phyloP scores from a whole-genome alignment of 1,140 invertebrate genomes.

The Zaprionus capensis region DNA sequence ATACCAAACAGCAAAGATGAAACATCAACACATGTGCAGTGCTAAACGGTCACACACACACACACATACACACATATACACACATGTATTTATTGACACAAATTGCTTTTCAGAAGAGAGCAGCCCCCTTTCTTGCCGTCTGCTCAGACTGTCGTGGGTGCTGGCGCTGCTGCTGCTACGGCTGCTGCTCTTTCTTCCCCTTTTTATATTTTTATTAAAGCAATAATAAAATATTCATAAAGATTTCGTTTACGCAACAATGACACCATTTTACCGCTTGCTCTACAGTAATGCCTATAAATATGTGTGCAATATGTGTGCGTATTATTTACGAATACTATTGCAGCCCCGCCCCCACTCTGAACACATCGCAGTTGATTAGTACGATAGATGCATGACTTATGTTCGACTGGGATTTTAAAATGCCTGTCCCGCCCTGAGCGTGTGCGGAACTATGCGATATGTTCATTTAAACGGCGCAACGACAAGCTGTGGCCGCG shows the following conservation, averaged over 20 bases:
- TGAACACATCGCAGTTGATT: slow-evolving; percentile 51
- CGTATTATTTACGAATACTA: slow-evolving; percentile 29
- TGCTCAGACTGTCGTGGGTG: slow-evolving; percentile 1
- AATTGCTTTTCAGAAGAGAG: slow-evolving; percentile 67
- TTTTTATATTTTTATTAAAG: slow-evolving; percentile 65
- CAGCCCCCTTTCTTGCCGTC: slow-evolving; percentile 9
- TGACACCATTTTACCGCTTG: slow-evolving; percentile 51
- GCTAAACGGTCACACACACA: slow-evolving; percentile 49
- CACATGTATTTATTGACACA: slow-evolving; percentile 72
- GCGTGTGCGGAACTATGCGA: slow-evolving; percentile 43
- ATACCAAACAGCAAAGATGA: slow-evolving; percentile 43
- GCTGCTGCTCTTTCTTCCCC: background rate
- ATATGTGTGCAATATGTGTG: slow-evolving; percentile 28
- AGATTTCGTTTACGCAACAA: slow-evolving; percentile 70
- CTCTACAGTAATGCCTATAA: slow-evolving; percentile 64
- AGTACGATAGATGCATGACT: slow-evolving; percentile 43
- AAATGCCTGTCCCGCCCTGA: slow-evolving; percentile 24
- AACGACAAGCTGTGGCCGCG: slow-evolving; percentile 67
- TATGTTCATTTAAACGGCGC: slow-evolving; percentile 61
- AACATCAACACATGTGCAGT: slow-evolving; percentile 40
- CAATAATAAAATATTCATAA: slow-evolving; percentile 82
- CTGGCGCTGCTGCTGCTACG: background rate
- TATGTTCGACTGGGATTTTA: slow-evolving; percentile 49
- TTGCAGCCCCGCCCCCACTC: background rate
- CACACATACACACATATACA: slow-evolving; percentile 22